Percentiles rank a stretch among this genome's conserved stretches.
phyloP scores from a whole-genome alignment of 2,888 invertebrate species.

The Miltochrista miniata region DNA sequence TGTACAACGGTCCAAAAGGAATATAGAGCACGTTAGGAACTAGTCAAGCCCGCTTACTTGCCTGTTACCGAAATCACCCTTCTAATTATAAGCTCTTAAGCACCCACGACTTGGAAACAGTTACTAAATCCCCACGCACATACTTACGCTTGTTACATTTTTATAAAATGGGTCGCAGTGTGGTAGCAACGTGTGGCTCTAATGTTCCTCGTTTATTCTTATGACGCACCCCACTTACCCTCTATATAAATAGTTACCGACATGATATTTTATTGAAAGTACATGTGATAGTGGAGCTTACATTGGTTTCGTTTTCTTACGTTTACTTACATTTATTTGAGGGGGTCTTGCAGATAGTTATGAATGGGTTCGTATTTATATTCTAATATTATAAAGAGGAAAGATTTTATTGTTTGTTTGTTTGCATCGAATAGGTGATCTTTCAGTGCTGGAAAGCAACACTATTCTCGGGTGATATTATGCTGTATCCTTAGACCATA shows the following conservation, averaged over 20 bases:
- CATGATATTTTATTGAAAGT: conserved; percentile 28
- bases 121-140: conserved; percentile 6
- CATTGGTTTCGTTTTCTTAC: conserved; percentile 12
- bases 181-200: conserved; percentile 44
- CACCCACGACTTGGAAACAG: conserved; percentile 9
- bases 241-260: conserved; percentile 42
- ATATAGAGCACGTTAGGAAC: not conserved
- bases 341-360: too few relatives aligned
- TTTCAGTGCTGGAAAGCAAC: too few relatives aligned
- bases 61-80: not conserved
- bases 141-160: conserved; percentile 31
- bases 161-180: conserved; percentile 36
- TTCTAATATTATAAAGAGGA: too few relatives aligned
- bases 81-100: not conserved
- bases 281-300: conserved; percentile 19
- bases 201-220: conserved; percentile 48
- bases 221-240: conserved; percentile 44
- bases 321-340: not conserved
- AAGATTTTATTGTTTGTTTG: too few relatives aligned
- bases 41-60: not conserved
- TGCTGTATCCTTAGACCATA: too few relatives aligned
- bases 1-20: too few relatives aligned
- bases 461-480: too few relatives aligned
- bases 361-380: too few relatives aligned
- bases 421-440: too few relatives aligned